Evolutionary conservation across 2,888 invertebrate genomes (phyloP).

Genomic region (Oasisia sp.): DNA sequence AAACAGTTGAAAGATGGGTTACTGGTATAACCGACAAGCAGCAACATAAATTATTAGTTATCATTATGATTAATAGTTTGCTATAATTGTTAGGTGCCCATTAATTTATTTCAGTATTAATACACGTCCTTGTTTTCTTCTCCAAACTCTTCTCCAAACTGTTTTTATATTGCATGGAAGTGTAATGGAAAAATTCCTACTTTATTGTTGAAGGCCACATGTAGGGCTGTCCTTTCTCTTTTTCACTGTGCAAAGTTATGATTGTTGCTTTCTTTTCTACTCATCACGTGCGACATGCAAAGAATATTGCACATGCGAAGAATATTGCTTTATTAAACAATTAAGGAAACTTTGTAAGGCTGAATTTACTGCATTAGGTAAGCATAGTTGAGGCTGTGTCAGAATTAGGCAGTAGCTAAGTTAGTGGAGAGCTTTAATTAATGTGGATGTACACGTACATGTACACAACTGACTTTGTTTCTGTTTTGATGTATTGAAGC

Average conservation of each 20-base stretch:
- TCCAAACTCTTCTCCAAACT: conserved; percentile 8
- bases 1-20: not conserved
- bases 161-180: not conserved
- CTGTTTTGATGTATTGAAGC: not conserved
- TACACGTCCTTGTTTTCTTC: not conserved
- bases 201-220: too few species aligned
- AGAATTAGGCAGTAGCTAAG: not conserved
- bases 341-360: conserved; percentile 9
- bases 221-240: not conserved
- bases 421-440: not conserved
- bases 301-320: not conserved
- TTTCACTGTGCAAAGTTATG: not conserved
- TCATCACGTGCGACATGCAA: not conserved
- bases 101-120: not conserved
- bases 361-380: not conserved
- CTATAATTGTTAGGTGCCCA: not conserved
- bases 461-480: not conserved
- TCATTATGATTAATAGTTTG: not conserved
- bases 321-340: not conserved
- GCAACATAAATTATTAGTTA: not conserved
- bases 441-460: not conserved
- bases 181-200: not conserved
- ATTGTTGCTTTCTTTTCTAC: conserved; percentile 1
- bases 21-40: not conserved
- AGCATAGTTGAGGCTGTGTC: not conserved